Base-by-base conservation (phyloP, 1,140 invertebrate species). In the Holcopasites calliopsidis region DNA sequence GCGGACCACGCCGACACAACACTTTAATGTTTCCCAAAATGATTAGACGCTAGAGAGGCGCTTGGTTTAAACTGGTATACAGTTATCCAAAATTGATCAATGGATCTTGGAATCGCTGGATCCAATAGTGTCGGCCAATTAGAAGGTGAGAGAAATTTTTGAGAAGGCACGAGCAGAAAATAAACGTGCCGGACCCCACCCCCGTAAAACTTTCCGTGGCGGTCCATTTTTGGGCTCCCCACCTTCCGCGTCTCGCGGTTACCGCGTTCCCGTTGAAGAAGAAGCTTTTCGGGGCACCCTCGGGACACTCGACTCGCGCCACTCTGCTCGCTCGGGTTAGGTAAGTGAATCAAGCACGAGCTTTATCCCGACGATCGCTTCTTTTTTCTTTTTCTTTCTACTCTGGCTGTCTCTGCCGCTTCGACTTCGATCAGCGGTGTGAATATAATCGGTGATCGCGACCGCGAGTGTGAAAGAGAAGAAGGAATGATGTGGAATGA, bases 151-250 rank as follows among this genome's bases (percentile, higher is more conserved):
- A 77, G 69, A 73, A 65, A 77, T 77, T 73, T 44, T 35, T 60
- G 40, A 57, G 60, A 40, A 50, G 26, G 31, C 61, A 44, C 54
- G 76, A 80, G 82, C 82, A 84, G 82, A 84, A 86, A 86, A 86
- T 86, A 85, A 86, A 86, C 84, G 75, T 77, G 57, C 71, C 33
- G 57, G 83, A 54, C 69, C 78, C 75, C 72, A 72, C 79, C 82
- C 70, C 83, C 83, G 77, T 84, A 83, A 65, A 81, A 69, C 74
- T 75, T 75, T 73, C 83, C 77, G 87, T 66, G 86, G 80, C 84
- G 90, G 86, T 90, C 91, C 91, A 92, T 92, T 92, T 92, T 92
- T 92, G 91, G 91, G 87, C 87, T 90, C 91, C 91, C 91, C 90
- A 90, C 85, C 86, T 50, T 42, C 18, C 38, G 61, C 54, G 52